Evolutionary conservation across 2,113 vertebrate species (phyloP).

Genomic region (human): DNA sequence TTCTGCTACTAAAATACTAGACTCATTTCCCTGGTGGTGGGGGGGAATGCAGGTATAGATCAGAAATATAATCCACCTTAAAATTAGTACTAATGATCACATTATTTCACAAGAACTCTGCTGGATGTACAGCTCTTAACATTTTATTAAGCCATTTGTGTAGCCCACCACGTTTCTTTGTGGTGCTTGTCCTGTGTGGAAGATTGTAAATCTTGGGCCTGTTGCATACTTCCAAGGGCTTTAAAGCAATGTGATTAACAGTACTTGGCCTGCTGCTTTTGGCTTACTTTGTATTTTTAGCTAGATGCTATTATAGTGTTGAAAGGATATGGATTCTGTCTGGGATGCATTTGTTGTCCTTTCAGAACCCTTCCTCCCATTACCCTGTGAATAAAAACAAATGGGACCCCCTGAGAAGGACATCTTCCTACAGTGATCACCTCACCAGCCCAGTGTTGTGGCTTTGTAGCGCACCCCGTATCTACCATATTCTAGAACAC

Average conservation of each 20-base stretch:
- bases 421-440: constrained; percentile 32
- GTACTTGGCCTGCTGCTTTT: constrained; percentile 73
- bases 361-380: constrained; percentile 30
- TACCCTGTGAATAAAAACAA: constrained; percentile 64
- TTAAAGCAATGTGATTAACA: constrained; percentile 67
- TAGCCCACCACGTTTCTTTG: constrained; percentile 61
- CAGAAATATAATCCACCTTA: constrained; percentile 60
- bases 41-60: constrained; percentile 57
- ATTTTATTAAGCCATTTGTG: constrained; percentile 69
- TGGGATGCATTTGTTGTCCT: constrained; percentile 37
- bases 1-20: constrained; percentile 68
- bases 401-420: constrained; percentile 15
- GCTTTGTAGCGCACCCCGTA: constrained; percentile 60
- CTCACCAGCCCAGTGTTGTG: constrained; percentile 63
- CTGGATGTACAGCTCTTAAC: constrained; percentile 63
- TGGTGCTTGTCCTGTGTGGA: constrained; percentile 73
- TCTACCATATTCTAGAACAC: constrained; percentile 62
- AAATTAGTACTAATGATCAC: constrained; percentile 59
- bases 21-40: constrained; percentile 62
- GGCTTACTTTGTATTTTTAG: constrained; percentile 56
- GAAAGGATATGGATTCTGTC: constrained; percentile 51
- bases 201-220: constrained; percentile 64
- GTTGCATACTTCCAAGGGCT: constrained; percentile 79
- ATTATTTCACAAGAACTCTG: constrained; percentile 44
- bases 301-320: constrained; percentile 56